Conservation (phyloP, 2,797 vertebrate species). For the Buphagus erythrorhynchus region DNA sequence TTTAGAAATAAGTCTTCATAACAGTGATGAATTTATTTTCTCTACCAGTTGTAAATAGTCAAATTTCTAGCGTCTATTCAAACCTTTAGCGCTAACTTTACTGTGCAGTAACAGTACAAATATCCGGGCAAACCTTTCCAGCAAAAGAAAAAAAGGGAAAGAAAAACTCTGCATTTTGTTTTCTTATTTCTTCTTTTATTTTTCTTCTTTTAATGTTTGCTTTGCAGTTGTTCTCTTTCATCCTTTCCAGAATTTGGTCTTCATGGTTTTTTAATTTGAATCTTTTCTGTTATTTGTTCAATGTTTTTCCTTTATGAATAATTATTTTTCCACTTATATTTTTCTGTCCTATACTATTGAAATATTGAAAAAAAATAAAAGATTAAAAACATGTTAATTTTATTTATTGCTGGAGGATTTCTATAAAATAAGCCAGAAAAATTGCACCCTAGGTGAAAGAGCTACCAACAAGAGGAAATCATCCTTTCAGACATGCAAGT, state of each 20-base stretch:
- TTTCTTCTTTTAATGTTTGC: neutral
- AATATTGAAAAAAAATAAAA: neutral
- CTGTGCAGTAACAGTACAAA: neutral
- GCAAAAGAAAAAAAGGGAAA: neutral
- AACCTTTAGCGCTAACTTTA: neutral
- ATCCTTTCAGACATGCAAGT: neutral
- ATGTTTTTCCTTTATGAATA: neutral
- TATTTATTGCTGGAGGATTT: neutral
- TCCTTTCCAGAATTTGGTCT: neutral
- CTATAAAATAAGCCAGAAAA: neutral
- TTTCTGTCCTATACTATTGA: neutral
- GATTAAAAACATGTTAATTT: fast-evolving
- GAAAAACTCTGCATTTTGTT: neutral
- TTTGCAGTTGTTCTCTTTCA: neutral
- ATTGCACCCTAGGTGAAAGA: neutral
- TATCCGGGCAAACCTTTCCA: neutral
- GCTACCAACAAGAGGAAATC: neutral
- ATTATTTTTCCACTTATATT: neutral
- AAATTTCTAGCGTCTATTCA: neutral
- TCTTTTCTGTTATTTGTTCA: neutral
- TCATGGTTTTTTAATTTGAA: neutral
- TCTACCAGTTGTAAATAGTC: neutral
- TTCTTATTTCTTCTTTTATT: neutral
- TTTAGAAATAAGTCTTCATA: neutral
- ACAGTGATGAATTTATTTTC: neutral